Evolutionary conservation across 2,888 invertebrate genomes (phyloP), one percentile per base, ranked within the genome.

Genomic region (Thereva nobilitata): DNA sequence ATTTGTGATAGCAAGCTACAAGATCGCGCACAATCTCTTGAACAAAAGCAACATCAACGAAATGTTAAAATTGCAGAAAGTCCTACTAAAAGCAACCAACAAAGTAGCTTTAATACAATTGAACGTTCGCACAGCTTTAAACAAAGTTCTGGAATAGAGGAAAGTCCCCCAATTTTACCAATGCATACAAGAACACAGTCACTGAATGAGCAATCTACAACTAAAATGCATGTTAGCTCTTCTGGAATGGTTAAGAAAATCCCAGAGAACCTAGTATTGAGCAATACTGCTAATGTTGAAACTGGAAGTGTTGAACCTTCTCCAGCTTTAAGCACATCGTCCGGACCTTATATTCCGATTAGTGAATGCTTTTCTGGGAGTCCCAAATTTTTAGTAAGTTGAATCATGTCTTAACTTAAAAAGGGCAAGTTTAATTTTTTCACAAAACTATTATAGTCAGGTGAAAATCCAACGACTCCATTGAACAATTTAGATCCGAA

Each of bases 331-430:
- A 87, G 88, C 63, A 86, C 86, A 41, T 85, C 86, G 72, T 89
- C 92, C 7, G 92, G 92, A 34, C 92, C 93, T 0, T 95, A 95
- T 79, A 95, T 95, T 80, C 92, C 93, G 6, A 93, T 95, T 73
- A 94, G 93, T 64, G 95, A 95, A 80, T 95, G 95, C 79, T 90
- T 92, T 73, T 93, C 95, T 41, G 95, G 95, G 59, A 86, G 86
- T 56, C 84, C 87, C 4, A 78, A 79, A 59, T 76, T 78, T 67
- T 70, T 75, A 72, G 77, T 76, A 72, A 64, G n/a, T 10, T 23
- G 37, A 6, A 4, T 38, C 49, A 9, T 59, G 34, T 23, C 2
- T 6, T 12, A 35, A 23, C 8, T 9, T 6, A 59, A 8, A 37
- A 38, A 49, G 41, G 34, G 10, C 9, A 41, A 4, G 12, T 42